Base-by-base conservation (phyloP, 2,888 invertebrate genomes). In the Rhamnusium bicolor region DNA sequence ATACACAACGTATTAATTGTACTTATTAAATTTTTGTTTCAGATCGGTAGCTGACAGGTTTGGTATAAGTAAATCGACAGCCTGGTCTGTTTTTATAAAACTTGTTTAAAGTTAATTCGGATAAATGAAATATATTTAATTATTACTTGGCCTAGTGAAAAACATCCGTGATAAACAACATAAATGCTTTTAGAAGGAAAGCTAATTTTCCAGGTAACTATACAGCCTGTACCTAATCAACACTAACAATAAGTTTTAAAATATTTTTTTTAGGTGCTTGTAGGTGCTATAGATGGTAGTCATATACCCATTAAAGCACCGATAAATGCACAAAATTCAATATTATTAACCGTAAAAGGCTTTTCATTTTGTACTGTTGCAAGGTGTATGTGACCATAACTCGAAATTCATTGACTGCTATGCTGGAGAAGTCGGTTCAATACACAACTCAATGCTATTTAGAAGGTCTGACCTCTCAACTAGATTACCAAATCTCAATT, bases 21-120 rank as follows among this genome's bases (percentile, higher is more conserved):
- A 6, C 14, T 16, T 19, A 12, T 21, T 12, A 4, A 21, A 21
- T 24, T 21, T 19, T 53, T 54, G 7, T 51, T 54, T 54, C 21
- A 54, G 54, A 5, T 54, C 54, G 19, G 54, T 54, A 2, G 54
- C 54, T 10, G 54, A 54, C 14, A 21, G 54, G 6, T 54, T 54
- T n/a, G 54, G 54, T 2, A 24, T 54, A 2, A 24, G 24, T 24
- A 54, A 54, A 54, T 54, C 54, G 12, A 10, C 24, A 12, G 18
- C 24, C 24, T 54, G 54, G 54, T 18, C 4, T 18, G 51, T 8
- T 49, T 49, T 16, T 51, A 51, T 19, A 51, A 18, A 51, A 51
- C 18, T 18, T 51, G 51, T 51, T 51, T 51, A 51, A 51, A 51
- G 7, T 18, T 51, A 51, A 19, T 47, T n/a, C n/a, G 16, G 18